phyloP scores from a whole-genome alignment of 2,113 vertebrate genomes.

The Tenrec ecaudatus region DNA sequence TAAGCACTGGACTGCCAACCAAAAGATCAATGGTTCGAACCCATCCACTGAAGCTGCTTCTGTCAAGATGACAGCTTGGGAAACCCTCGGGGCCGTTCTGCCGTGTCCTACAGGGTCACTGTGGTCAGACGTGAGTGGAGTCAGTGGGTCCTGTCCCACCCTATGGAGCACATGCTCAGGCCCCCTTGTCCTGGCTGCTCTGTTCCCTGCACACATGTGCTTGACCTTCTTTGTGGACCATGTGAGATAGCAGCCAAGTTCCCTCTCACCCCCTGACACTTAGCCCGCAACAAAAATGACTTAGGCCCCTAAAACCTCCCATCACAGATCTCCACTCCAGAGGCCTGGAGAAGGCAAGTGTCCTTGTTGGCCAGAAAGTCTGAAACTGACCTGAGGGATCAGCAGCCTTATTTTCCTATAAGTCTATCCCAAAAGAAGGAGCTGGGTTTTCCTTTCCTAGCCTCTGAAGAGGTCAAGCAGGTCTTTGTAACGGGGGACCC shows the following conservation, averaged over 20 bases:
- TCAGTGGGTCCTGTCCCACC: too few species aligned
- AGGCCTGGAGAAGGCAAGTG: not conserved
- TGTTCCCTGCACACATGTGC: not conserved
- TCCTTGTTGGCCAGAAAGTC: not conserved
- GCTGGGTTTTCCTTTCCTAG: not conserved
- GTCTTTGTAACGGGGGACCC: not conserved
- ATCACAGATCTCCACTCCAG: not conserved
- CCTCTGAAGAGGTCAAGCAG: conserved; percentile 6
- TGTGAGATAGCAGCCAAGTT: not conserved
- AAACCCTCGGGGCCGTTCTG: too few species aligned
- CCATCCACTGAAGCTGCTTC: too few species aligned
- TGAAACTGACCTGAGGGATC: not conserved
- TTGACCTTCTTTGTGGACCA: not conserved
- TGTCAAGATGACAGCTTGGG: too few species aligned
- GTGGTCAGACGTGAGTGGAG: too few species aligned
- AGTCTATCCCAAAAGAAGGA: not conserved
- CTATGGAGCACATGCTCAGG: not conserved
- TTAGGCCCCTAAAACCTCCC: not conserved
- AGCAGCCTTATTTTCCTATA: not conserved
- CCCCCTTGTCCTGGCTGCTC: not conserved
- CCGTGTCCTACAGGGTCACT: too few species aligned
- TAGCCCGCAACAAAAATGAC: not conserved
- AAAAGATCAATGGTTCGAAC: too few species aligned
- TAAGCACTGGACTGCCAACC: too few species aligned
- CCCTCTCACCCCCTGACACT: too few species aligned